phyloP scores from a whole-genome alignment of 2,888 invertebrate genomes.

The Timema cristinae region DNA sequence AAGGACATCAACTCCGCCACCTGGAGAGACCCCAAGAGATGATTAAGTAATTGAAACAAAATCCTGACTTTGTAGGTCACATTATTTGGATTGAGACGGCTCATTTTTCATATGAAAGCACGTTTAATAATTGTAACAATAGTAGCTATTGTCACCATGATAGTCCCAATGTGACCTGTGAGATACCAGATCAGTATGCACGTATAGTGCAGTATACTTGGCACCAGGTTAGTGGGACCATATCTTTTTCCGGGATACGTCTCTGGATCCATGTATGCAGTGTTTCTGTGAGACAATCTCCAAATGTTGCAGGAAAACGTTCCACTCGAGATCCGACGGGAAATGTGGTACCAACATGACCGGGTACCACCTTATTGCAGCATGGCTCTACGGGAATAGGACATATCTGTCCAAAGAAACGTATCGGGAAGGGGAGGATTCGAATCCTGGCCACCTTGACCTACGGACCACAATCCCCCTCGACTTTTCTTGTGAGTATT shows the following conservation, averaged over 20 bases:
- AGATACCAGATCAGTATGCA: not conserved
- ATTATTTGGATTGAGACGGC: not conserved
- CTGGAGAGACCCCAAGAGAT: not conserved
- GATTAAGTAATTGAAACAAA: not conserved
- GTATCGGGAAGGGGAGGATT: not conserved
- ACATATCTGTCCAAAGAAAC: not conserved
- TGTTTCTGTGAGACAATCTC: not conserved
- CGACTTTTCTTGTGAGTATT: not conserved
- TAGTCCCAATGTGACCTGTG: not conserved
- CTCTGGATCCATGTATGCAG: not conserved
- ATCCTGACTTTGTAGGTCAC: not conserved
- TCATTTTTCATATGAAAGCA: not conserved
- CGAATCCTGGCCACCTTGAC: not conserved
- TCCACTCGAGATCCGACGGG: not conserved
- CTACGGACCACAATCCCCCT: not conserved
- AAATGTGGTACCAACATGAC: not conserved
- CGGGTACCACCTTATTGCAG: not conserved
- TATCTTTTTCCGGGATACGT: not conserved
- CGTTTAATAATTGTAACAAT: not conserved
- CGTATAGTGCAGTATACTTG: not conserved
- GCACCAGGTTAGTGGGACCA: not conserved
- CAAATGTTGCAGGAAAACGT: not conserved
- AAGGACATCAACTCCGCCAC: not conserved
- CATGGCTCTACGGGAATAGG: not conserved
- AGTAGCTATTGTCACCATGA: not conserved